These are phyloP conservation scores for Apamea anceps DNA, from an alignment of 2,888 invertebrate genomes.

Conservation along the genomic window DNA sequence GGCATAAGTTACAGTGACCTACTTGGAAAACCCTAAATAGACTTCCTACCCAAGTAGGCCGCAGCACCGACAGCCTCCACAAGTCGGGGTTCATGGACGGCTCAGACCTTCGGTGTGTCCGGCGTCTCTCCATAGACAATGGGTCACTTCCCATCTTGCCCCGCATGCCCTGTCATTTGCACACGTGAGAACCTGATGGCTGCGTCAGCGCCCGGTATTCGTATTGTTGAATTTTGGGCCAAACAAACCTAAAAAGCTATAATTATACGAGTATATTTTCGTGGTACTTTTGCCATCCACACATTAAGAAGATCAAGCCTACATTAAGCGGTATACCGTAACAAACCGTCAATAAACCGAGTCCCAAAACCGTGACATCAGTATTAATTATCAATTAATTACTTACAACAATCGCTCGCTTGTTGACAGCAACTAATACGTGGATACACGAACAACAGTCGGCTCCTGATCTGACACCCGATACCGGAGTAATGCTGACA, in stretches of 20 bases:
- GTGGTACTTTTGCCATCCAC: not conserved
- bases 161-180: too few relatives aligned
- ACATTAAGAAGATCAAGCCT: not conserved
- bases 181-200: too few relatives aligned
- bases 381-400: conserved; percentile 34
- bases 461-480: conserved; percentile 45
- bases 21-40: too few relatives aligned
- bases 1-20: not conserved
- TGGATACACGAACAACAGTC: conserved; percentile 13
- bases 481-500: conserved; percentile 43
- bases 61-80: too few relatives aligned
- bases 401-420: conserved; percentile 11
- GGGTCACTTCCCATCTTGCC: not conserved
- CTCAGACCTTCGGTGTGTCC: too few relatives aligned
- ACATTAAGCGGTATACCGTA: too few relatives aligned
- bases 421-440: conserved; percentile 36
- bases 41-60: not conserved
- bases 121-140: too few relatives aligned
- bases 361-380: conserved; percentile 4
- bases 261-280: not conserved
- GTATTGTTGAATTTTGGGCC: too few relatives aligned
- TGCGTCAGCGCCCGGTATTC: too few relatives aligned
- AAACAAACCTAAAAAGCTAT: not conserved
- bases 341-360: not conserved
- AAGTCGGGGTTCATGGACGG: too few relatives aligned